Conservation (phyloP, 2,797 vertebrate genomes). For the Merluccius polli region DNA sequence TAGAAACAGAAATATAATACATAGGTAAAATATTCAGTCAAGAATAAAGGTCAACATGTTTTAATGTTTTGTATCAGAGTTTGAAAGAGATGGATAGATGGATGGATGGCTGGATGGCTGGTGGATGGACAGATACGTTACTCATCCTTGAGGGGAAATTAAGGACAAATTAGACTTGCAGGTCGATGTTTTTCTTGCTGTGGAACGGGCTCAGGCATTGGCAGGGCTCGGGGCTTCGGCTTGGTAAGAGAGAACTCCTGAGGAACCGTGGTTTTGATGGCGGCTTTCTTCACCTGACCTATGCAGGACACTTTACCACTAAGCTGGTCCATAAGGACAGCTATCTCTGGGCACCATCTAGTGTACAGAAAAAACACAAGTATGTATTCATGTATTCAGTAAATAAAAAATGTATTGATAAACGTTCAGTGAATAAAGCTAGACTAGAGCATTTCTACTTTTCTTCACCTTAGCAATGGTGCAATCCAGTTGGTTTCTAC, state of each 20-base stretch:
- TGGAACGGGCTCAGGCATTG: slow-evolving; percentile 71
- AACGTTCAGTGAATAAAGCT: background rate
- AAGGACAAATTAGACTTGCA: slow-evolving; percentile 64
- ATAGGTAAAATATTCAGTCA: background rate
- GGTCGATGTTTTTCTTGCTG: slow-evolving; percentile 68
- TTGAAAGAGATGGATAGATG: background rate
- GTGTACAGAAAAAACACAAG: slow-evolving; percentile 29
- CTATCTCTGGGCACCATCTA: slow-evolving; percentile 84
- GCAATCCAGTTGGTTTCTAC: slow-evolving; percentile 80
- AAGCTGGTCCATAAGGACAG: slow-evolving; percentile 72
- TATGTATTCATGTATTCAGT: background rate
- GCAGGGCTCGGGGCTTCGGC: slow-evolving; percentile 70
- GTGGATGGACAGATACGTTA: background rate
- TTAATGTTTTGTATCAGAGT: background rate
- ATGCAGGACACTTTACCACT: slow-evolving; percentile 43
- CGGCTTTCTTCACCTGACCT: slow-evolving; percentile 49
- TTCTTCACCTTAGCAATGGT: slow-evolving; percentile 80
- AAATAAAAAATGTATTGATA: background rate
- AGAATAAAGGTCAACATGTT: background rate
- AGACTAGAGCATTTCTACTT: background rate
- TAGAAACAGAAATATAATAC: slow-evolving; percentile 45
- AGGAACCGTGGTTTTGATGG: slow-evolving; percentile 70
- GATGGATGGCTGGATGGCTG: background rate
- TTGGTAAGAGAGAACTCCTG: slow-evolving; percentile 81
- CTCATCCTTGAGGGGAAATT: background rate